phyloP scores from a whole-genome alignment of 1,140 invertebrate genomes.

The Ephestia elutella region DNA sequence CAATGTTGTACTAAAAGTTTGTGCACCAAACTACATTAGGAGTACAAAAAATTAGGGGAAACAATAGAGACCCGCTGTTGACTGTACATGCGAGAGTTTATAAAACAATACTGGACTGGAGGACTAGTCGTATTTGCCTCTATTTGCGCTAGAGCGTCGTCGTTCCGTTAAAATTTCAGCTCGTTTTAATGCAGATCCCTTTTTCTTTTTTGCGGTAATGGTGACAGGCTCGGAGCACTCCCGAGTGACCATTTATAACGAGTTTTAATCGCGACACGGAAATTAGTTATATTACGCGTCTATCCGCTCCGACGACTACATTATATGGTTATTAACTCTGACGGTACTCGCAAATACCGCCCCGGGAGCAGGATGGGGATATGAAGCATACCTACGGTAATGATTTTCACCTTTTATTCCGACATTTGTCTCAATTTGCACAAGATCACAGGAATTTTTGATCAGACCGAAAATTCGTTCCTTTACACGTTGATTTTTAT shows the following conservation, averaged over 20 bases:
- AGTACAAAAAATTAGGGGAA: too few relatives aligned
- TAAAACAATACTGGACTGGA: constrained; percentile 13
- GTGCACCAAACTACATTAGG: too few relatives aligned
- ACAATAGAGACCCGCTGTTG: too few relatives aligned
- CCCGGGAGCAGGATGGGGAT: constrained; percentile 12
- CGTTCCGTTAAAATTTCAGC: constrained; percentile 31
- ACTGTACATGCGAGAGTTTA: constrained; percentile 17
- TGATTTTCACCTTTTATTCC: constrained; percentile 9
- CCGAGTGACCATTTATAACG: constrained; percentile 43
- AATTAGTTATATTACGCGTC: constrained; percentile 46
- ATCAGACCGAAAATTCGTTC: not conserved
- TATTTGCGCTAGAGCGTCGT: constrained; percentile 16
- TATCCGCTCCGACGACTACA: constrained; percentile 26
- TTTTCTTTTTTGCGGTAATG: constrained; percentile 49
- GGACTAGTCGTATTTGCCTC: not conserved
- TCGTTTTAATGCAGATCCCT: constrained; percentile 32
- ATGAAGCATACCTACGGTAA: constrained; percentile 15
- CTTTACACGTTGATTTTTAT: not conserved
- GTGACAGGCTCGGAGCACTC: constrained; percentile 35
- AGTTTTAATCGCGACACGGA: constrained; percentile 51
- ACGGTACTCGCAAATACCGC: constrained; percentile 15
- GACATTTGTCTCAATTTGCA: constrained; percentile 2
- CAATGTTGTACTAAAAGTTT: too few relatives aligned
- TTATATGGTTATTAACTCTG: constrained; percentile 35
- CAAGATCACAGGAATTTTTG: not conserved